A percentile compares a stretch with the other conserved stretches of the same genome.
Conservation (phyloP, 2,888 invertebrate species). For the Diadromus collaris region DNA sequence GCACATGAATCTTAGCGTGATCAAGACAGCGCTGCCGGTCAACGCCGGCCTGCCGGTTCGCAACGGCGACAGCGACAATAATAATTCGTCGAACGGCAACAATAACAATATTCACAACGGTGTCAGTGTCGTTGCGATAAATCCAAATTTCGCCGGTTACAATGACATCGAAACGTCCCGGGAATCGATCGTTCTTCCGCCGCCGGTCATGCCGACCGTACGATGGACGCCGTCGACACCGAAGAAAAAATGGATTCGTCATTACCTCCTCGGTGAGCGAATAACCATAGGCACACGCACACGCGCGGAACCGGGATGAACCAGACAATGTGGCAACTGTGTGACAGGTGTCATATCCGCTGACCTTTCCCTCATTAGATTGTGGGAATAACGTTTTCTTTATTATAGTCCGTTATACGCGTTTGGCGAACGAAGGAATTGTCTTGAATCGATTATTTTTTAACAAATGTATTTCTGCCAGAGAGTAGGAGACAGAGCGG, state of each 20-base stretch:
- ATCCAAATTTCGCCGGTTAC: slow-evolving; percentile 35
- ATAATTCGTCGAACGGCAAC: slow-evolving; percentile 63
- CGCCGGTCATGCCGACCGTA: slow-evolving; percentile 49
- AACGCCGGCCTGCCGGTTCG: slow-evolving; percentile 52
- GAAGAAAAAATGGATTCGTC: slow-evolving; percentile 89
- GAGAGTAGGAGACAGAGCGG: too few species aligned
- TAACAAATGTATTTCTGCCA: too few species aligned
- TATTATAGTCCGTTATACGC: slow-evolving; percentile 8
- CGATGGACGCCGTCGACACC: slow-evolving; percentile 82
- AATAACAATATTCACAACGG: slow-evolving; percentile 26
- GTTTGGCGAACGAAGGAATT: background rate
- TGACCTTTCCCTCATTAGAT: slow-evolving; percentile 12
- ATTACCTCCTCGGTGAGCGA: slow-evolving; percentile 83
- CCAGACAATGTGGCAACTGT: background rate
- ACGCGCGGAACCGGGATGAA: background rate
- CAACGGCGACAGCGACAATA: slow-evolving; percentile 62
- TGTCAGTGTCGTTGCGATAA: slow-evolving; percentile 18
- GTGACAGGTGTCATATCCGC: background rate
- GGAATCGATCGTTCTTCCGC: slow-evolving; percentile 64
- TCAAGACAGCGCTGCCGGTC: slow-evolving; percentile 56
- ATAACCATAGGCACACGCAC: too few species aligned
- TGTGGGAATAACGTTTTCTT: background rate
- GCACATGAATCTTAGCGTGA: slow-evolving; percentile 68
- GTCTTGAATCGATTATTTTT: background rate
- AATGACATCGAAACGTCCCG: background rate